A percentile compares a stretch with the other conserved stretches of the same genome.
Evolutionary conservation across 2,797 vertebrate genomes (phyloP).

Genomic region (Cephalopachus bancanus): DNA sequence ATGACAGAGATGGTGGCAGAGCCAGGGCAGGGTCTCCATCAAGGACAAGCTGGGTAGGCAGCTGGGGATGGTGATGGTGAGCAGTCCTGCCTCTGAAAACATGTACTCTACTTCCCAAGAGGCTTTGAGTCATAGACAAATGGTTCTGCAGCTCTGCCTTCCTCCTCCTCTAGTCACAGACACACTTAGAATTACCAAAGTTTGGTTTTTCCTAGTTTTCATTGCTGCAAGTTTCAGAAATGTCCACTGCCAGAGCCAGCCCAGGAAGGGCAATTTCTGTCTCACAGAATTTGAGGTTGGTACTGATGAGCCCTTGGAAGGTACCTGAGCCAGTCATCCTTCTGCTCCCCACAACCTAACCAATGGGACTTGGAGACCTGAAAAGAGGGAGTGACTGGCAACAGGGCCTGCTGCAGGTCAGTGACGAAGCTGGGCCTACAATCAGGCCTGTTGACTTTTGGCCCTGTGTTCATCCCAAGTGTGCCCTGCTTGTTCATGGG

Average conservation of each 20-base stretch:
- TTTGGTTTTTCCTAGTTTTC: constrained; percentile 69
- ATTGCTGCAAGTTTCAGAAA: constrained; percentile 67
- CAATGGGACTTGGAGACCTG: not conserved
- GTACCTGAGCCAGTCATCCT: not conserved
- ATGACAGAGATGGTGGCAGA: not conserved
- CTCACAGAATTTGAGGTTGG: not conserved
- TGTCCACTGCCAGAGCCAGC: not conserved
- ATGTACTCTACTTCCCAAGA: not conserved
- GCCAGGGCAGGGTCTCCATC: not conserved
- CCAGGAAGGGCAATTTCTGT: constrained; percentile 2
- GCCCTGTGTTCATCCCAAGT: not conserved
- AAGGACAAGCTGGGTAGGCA: constrained; percentile 38
- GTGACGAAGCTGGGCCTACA: not conserved
- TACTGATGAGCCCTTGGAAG: not conserved
- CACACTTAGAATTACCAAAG: constrained; percentile 69
- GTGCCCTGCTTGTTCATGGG: not conserved
- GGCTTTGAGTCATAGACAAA: constrained; percentile 67
- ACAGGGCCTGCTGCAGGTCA: not conserved
- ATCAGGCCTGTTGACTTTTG: not conserved
- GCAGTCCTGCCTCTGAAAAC: not conserved
- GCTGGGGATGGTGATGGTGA: not conserved
- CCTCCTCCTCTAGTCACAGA: constrained; percentile 59
- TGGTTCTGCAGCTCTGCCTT: not conserved
- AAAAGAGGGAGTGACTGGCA: not conserved
- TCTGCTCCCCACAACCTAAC: not conserved